Percentiles rank a stretch among this genome's conserved stretches.
These are phyloP conservation scores for Drosophila gaucha DNA, from an alignment of 2,888 invertebrate genomes.

Conservation along the genomic window DNA sequence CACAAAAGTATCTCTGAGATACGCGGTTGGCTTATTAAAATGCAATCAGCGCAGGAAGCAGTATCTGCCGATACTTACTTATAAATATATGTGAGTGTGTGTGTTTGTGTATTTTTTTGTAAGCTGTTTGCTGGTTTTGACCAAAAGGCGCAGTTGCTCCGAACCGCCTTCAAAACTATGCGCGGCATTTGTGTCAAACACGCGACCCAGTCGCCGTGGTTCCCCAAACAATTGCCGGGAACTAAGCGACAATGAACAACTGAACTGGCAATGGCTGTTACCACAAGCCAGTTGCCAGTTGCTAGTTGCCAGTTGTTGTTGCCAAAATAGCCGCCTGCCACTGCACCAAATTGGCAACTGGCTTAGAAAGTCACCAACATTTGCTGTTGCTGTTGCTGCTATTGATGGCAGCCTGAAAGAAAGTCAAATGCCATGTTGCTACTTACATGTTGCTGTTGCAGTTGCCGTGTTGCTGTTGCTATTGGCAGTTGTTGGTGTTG, in stretches of 20 bases:
- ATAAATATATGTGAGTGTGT: constrained; percentile 15
- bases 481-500: constrained; percentile 26
- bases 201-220: constrained; percentile 72
- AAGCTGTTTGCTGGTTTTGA: constrained; percentile 61
- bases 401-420: constrained; percentile 59
- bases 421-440: constrained; percentile 64
- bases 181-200: constrained; percentile 79
- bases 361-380: constrained; percentile 70
- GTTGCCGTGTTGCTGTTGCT: constrained; percentile 41
- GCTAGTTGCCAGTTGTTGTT: constrained; percentile 38
- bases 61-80: constrained; percentile 18
- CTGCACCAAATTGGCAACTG: constrained; percentile 79
- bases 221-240: constrained; percentile 61
- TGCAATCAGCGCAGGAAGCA: constrained; percentile 76
- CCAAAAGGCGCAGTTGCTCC: constrained; percentile 69
- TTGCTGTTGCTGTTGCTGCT: constrained; percentile 2
- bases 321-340: constrained; percentile 61
- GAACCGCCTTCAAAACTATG: constrained; percentile 80
- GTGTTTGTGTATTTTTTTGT: neutral
- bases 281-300: constrained; percentile 34
- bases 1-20: constrained; percentile 47
- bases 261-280: constrained; percentile 23
- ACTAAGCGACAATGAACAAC: constrained; percentile 9
- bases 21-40: constrained; percentile 67
- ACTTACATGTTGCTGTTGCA: constrained; percentile 65